phyloP scores from a whole-genome alignment of 2,888 invertebrate species.

The Plusia festucae region DNA sequence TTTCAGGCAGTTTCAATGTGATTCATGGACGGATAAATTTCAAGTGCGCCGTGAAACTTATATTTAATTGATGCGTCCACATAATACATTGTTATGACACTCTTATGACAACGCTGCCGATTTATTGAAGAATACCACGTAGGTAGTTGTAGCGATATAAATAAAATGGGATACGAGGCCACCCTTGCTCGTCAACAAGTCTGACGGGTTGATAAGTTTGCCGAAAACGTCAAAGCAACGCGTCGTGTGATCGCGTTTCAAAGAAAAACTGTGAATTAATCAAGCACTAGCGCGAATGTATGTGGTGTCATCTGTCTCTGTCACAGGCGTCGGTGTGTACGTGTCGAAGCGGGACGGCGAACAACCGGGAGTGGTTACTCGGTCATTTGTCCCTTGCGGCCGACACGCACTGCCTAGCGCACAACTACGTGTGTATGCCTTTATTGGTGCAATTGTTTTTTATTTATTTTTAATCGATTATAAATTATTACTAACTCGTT shows the following conservation, averaged over 20 bases:
- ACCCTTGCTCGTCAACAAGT: slow-evolving; percentile 63
- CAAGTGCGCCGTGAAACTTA: slow-evolving; percentile 81
- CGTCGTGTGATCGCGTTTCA: slow-evolving; percentile 78
- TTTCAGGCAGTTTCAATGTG: slow-evolving; percentile 83
- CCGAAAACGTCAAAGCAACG: slow-evolving; percentile 79
- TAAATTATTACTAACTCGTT: slow-evolving; percentile 21
- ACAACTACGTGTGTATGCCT: slow-evolving; percentile 66
- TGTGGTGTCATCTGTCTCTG: slow-evolving; percentile 79
- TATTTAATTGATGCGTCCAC: slow-evolving; percentile 82
- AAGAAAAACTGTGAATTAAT: slow-evolving; percentile 87
- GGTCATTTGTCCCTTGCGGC: slow-evolving; percentile 82
- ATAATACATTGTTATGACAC: slow-evolving; percentile 82
- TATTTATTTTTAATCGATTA: slow-evolving; percentile 41
- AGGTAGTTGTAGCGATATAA: slow-evolving; percentile 47
- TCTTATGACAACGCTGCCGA: slow-evolving; percentile 66
- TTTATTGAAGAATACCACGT: slow-evolving; percentile 58
- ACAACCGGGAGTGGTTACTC: slow-evolving; percentile 82
- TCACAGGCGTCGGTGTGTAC: slow-evolving; percentile 69
- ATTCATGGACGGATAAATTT: slow-evolving; percentile 87
- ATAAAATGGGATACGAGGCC: slow-evolving; percentile 58
- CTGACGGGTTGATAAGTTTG: slow-evolving; percentile 77
- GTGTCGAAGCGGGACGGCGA: slow-evolving; percentile 74
- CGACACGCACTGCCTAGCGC: slow-evolving; percentile 75
- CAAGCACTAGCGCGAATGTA: slow-evolving; percentile 80
- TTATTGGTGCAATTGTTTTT: slow-evolving; percentile 61